Percentiles rank a stretch among this genome's conserved stretches.
These are phyloP conservation scores for Diarsia rubi DNA, from an alignment of 2,888 invertebrate genomes.

Conservation along the genomic window DNA sequence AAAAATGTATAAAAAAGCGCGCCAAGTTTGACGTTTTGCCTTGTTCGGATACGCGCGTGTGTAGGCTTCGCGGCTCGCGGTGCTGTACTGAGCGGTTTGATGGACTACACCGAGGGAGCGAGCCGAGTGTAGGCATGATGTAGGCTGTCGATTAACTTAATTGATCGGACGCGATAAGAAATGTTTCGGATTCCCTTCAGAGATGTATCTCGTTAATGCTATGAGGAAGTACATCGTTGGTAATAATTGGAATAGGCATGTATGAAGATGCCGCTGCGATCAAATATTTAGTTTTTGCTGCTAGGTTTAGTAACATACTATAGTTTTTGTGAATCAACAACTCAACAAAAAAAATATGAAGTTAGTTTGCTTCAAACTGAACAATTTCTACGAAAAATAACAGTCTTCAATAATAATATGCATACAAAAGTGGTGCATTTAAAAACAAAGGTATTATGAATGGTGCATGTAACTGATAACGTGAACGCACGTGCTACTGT, in stretches of 20 bases:
- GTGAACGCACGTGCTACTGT: conserved; percentile 62
- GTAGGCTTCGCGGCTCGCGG: conserved; percentile 87
- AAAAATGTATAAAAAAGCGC: conserved; percentile 67
- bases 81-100: conserved; percentile 78
- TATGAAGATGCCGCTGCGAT: conserved; percentile 34
- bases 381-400: conserved; percentile 30
- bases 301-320: conserved; percentile 12
- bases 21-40: conserved; percentile 73
- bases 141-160: conserved; percentile 85
- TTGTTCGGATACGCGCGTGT: conserved; percentile 64
- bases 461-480: conserved; percentile 59
- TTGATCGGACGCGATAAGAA: conserved; percentile 81
- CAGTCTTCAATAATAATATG: conserved; percentile 20
- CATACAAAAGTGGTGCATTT: conserved; percentile 50
- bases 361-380: not conserved
- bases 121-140: conserved; percentile 70
- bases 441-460: conserved; percentile 61
- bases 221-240: conserved; percentile 53
- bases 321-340: conserved; percentile 11
- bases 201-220: conserved; percentile 48
- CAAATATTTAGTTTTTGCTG: conserved; percentile 31
- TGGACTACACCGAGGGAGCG: conserved; percentile 69
- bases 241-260: conserved; percentile 48
- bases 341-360: conserved; percentile 1
- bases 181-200: conserved; percentile 68